Evolutionary conservation across 2,113 vertebrate species (phyloP).

Genomic region (rabbit (Oryctolagus cuniculus)): DNA sequence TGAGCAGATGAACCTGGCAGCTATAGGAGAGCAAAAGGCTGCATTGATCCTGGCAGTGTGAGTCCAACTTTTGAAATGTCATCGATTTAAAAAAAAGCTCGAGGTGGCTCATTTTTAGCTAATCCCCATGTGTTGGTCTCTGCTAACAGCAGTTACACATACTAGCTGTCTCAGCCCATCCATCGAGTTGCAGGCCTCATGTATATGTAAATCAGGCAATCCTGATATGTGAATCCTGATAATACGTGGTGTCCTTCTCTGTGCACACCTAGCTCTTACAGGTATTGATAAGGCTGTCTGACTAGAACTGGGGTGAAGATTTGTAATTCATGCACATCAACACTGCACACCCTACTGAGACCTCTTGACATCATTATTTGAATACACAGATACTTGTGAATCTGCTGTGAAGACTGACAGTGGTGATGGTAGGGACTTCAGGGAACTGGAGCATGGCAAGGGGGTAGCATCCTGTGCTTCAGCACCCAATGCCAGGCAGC

Average conservation of each 20-base stretch:
- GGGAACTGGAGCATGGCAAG: neutral
- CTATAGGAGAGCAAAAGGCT: neutral
- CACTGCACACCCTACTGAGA: neutral
- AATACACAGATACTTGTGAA: neutral
- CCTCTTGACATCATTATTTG: neutral
- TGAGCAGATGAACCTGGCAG: neutral
- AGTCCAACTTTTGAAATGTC: neutral
- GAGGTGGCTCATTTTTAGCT: neutral
- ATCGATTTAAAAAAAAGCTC: neutral
- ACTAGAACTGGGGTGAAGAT: neutral
- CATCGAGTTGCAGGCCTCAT: neutral
- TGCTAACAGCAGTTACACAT: neutral
- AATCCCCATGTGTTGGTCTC: neutral
- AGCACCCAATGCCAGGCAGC: neutral
- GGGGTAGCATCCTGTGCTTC: accelerated
- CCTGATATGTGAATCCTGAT: neutral
- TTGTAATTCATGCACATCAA: neutral
- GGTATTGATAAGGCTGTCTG: neutral
- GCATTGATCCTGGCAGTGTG: neutral
- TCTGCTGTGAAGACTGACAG: neutral
- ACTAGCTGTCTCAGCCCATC: neutral
- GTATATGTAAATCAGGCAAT: neutral
- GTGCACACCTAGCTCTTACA: neutral
- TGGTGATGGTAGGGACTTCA: neutral
- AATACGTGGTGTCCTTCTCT: neutral